Evolutionary conservation across 2,888 invertebrate species (phyloP), one percentile per base, ranked within the genome.

Genomic region (Nycteola revayana): DNA sequence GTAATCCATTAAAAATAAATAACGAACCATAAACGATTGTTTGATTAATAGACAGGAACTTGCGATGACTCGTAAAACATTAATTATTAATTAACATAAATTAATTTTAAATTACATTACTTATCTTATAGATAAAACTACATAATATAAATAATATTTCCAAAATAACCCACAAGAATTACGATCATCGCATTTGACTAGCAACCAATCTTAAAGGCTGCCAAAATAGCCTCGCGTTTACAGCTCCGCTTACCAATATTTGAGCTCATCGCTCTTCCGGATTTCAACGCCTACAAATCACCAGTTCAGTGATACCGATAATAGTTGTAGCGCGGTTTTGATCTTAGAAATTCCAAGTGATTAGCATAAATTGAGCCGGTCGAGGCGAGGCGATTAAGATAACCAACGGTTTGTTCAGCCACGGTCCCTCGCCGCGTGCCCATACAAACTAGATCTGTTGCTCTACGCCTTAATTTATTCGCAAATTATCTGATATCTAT

Each of bases 341-440:
- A 60, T 64, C 49, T 62, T 61, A 67, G 65, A 67, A 72, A 73
- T 75, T 71, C 61, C 60, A 59, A 63, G 46, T 57, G 45, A 78
- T 81, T 75, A 71, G 60, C 74, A 75, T 77, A 74, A 72, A 71
- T 61, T 64, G 53, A 60, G 61, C 66, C 69, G 66, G 71, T 70
- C 50, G 56, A 46, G 49, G 54, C 55, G 48, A 61, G 60, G 49
- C 50, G 63, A 69, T 71, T 69, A 54, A 68, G 65, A 67, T 67
- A 61, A 44, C 52, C 63, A 67, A 63, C 60, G 59, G 66, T 60
- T 51, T 51, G 55, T 54, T 53, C 41, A 25, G 36, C 41, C 35
- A 42, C 59, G 53, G 48, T 44, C 35, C 41, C 52, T 38, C 47
- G 38, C 48, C 49, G 45, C 32, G 43, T 44, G 49, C 38, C 42